Evolutionary conservation across 1,140 invertebrate species (phyloP), one percentile per base, ranked within the genome.

Genomic region (Idris sp.): DNA sequence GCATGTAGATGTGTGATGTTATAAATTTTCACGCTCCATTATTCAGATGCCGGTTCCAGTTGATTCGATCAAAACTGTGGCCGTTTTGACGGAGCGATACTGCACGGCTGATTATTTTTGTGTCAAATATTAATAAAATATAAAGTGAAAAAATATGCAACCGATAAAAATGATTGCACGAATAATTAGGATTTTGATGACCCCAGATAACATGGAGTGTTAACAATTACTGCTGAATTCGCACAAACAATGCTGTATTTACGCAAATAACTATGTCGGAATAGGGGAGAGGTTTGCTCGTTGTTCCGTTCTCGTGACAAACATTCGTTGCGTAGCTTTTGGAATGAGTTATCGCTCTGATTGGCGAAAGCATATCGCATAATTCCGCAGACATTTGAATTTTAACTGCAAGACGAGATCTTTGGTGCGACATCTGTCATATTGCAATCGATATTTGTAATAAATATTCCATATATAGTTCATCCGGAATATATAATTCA

Each of bases 301-400:
- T 53, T 68, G 41, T 68, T 68, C 58, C 44, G 69, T 65, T 69
- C 53, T 65, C 59, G 73, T 46, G 48, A 64, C 73, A 75, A 76
- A 76, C 61, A 76, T 71, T 76, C 74, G 54, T 76, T 76, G 68
- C 58, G 62, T 72, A 73, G 62, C 68, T 67, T 76, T 76, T 67
- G 41, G 61, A 73, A 73, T 76, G 74, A 76, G 74, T 76, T 76
- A 73, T 76, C 61, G 62, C 62, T 46, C 59, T 28, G 67, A 58
- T 68, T 58, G 74, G 30, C 58, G 56, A 72, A 72, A 72, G 67
- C 68, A 67, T 69, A 72, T 72, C 51, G 67, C 46, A 72, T 76
- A 76, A 73, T 76, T 73, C 62, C 44, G 25, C 40, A 46, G 62
- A 73, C 62, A 69, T 76, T 73, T 72, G 51, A 68, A 72, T 73